Base-by-base conservation (phyloP, 2,888 invertebrate genomes). In the Agonopterix heracliana region DNA sequence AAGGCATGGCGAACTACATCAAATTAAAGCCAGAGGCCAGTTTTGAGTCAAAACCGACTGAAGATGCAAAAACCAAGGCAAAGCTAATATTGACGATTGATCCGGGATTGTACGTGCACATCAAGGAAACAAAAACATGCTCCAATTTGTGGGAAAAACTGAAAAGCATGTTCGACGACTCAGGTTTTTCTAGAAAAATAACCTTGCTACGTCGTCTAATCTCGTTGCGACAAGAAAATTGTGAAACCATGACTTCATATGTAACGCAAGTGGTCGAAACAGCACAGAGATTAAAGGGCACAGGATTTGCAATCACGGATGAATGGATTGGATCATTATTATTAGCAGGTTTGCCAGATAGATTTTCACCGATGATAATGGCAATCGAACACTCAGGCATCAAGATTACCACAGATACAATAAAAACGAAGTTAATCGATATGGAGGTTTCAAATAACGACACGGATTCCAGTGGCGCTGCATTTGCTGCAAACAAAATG, bases 41-140 rank as follows among this genome's bases (percentile, higher is more conserved):
- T n/a, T n/a, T n/a, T n/a, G n/a, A n/a, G n/a, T n/a, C n/a, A n/a
- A 34, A 34, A 40, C n/a, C 44, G 10, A 41, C 44, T 43, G 50
- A 47, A 13, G 50, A 50, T 17, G 48, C 12, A 3, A 54, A 52
- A 12, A 34, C 52, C 7, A 46, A 42, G n/a, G 54, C 55, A 26
- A 54, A 53, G 17, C 26, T 54, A 2, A 47, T 54, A 3, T 41
- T 54, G 36, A 56, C 53, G 0, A 51, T 56, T n/a, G 56, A 56
- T 13, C 46, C 51, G 2, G n/a, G 38, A 10, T 38, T 53, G 9
- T 54, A 49, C 17, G 52, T 54, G 8, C 54, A 53, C 14, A 49
- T 54, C 10, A 54, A 54, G 17, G 43, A 50, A n/a, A 49, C 44
- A 36, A 51, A 40, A n/a, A 53, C 47, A n/a, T 43, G 44, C 2